Percentiles rank a stretch among this genome's conserved stretches.
These are phyloP conservation scores for Sebastes trivittatus DNA, from an alignment of 2,797 vertebrate species.

Conservation along the genomic window DNA sequence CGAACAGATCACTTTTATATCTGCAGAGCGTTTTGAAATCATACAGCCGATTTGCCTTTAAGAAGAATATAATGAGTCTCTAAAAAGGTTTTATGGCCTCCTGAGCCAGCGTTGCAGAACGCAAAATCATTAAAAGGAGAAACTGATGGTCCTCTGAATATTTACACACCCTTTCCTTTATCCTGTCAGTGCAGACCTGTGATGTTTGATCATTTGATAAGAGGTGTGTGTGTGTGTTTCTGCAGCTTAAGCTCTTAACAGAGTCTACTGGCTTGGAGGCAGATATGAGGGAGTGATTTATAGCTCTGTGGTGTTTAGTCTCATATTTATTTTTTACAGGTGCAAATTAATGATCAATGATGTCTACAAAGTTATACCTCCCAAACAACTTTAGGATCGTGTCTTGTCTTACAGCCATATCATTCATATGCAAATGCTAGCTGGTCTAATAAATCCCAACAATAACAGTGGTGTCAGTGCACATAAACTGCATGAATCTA, in stretches of 20 bases:
- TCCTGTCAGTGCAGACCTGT: neutral
- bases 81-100: conserved; percentile 46
- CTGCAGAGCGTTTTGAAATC: conserved; percentile 28
- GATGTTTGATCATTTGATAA: neutral
- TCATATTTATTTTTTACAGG: neutral
- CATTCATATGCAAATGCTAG: neutral
- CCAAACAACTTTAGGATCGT: neutral
- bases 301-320: neutral
- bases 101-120: conserved; percentile 14
- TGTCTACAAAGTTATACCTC: neutral
- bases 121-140: conserved; percentile 37
- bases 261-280: neutral
- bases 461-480: neutral
- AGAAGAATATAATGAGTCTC: conserved; percentile 29
- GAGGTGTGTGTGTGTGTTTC: neutral
- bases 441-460: neutral
- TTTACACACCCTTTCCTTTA: neutral
- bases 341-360: neutral
- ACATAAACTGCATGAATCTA: neutral
- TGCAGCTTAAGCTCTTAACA: neutral
- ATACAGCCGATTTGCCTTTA: conserved; percentile 29
- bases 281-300: neutral
- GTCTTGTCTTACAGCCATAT: neutral
- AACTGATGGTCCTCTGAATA: conserved; percentile 7
- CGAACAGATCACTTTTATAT: neutral